Percentiles rank a stretch among this genome's conserved stretches.
These are phyloP conservation scores for Pristionchus maxplancki DNA, from an alignment of 2,888 invertebrate species.

Conservation along the genomic window DNA sequence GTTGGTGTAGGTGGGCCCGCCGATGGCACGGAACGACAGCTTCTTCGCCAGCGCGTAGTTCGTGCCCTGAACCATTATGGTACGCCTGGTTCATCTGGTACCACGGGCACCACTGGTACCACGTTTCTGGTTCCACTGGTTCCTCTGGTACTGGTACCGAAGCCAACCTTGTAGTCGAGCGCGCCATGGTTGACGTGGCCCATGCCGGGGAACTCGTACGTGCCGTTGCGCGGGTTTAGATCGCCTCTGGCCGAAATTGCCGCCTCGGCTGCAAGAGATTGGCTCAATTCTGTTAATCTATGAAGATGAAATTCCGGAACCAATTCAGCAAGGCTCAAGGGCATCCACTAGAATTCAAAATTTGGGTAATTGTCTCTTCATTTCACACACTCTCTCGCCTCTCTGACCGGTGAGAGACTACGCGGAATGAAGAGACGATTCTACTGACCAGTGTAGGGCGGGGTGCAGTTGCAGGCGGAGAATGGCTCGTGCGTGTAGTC, in stretches of 20 bases:
- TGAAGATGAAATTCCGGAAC: too few relatives aligned
- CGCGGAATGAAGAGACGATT: too few relatives aligned
- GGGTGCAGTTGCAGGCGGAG: slow-evolving; percentile 84
- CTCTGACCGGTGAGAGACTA: too few relatives aligned
- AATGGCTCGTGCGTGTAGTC: slow-evolving; percentile 85
- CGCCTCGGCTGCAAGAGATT: slow-evolving; percentile 73
- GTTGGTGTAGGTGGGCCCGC: slow-evolving; percentile 81
- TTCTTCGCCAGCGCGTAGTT: slow-evolving; percentile 74
- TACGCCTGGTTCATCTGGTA: neutral
- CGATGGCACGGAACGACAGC: slow-evolving; percentile 82
- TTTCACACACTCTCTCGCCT: too few relatives aligned
- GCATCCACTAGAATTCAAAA: too few relatives aligned
- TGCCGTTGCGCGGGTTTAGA: slow-evolving; percentile 84
- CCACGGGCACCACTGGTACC: too few relatives aligned
- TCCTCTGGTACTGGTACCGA: too few relatives aligned
- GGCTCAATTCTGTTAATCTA: too few relatives aligned
- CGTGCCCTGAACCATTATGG: slow-evolving; percentile 70
- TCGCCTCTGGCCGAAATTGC: slow-evolving; percentile 85
- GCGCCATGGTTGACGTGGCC: slow-evolving; percentile 84
- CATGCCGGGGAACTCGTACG: slow-evolving; percentile 84
- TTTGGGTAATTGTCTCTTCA: too few relatives aligned
- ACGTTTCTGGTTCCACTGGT: too few relatives aligned
- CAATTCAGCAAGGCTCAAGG: too few relatives aligned
- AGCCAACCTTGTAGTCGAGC: slow-evolving; percentile 85
- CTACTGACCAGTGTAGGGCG: slow-evolving; percentile 82